phyloP scores from a whole-genome alignment of 2,113 vertebrate genomes.

The Sander lucioperca region DNA sequence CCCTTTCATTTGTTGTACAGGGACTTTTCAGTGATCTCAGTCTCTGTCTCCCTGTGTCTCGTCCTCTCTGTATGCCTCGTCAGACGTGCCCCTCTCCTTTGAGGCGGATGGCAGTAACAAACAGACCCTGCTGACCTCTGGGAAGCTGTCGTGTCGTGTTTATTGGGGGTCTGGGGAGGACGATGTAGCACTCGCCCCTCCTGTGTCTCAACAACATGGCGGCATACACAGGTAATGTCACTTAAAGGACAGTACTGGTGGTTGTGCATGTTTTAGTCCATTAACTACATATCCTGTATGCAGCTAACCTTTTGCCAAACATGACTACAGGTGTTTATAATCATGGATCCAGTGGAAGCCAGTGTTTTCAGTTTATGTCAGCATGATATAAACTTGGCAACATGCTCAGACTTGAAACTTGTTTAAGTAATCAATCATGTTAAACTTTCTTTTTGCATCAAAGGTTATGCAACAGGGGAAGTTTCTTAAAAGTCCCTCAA shows the following conservation, averaged over 20 bases:
- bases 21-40: background rate
- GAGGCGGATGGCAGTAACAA: slow-evolving; percentile 92
- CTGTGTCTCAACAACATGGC: slow-evolving; percentile 82
- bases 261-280: background rate
- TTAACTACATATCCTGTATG: background rate
- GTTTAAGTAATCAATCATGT: background rate
- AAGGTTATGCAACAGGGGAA: background rate
- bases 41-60: background rate
- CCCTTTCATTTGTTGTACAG: too few species aligned
- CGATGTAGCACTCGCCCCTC: slow-evolving; percentile 89
- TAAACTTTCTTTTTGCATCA: background rate
- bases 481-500: background rate
- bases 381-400: slow-evolving; percentile 1
- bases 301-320: background rate
- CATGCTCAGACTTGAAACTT: background rate
- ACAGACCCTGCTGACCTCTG: slow-evolving; percentile 93
- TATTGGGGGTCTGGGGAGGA: slow-evolving; percentile 93
- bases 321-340: background rate
- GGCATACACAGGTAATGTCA: slow-evolving; percentile 86
- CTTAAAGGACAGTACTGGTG: background rate
- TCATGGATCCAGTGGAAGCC: background rate
- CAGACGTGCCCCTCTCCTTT: slow-evolving; percentile 95
- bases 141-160: slow-evolving; percentile 91
- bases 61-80: background rate
- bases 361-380: background rate